Conservation (phyloP, 2,797 vertebrate species). For the Manis javanica region DNA sequence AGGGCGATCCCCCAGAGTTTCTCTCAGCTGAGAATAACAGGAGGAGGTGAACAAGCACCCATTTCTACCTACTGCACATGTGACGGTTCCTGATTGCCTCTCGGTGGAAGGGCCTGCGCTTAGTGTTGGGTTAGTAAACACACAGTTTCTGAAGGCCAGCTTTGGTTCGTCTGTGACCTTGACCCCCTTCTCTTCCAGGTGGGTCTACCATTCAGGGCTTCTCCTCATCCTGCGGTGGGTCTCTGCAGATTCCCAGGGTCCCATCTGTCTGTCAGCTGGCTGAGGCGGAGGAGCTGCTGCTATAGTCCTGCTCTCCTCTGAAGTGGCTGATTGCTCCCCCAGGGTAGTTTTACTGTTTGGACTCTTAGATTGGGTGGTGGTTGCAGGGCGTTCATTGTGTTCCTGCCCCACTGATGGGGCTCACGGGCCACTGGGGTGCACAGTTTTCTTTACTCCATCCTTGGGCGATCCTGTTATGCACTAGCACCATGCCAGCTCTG, state of each 20-base stretch:
- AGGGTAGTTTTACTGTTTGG: not conserved
- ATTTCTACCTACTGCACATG: rapidly evolving
- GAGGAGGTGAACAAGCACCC: not conserved
- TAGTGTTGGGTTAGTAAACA: not conserved
- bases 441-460: not conserved
- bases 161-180: not conserved
- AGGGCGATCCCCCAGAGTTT: not conserved
- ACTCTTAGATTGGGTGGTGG: not conserved
- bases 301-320: not conserved
- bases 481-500: not conserved
- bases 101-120: too few relatives aligned
- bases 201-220: not conserved
- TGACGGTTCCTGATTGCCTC: rapidly evolving
- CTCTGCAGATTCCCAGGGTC: not conserved
- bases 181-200: not conserved
- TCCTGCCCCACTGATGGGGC: not conserved
- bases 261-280: too few relatives aligned
- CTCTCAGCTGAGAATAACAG: not conserved
- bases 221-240: not conserved
- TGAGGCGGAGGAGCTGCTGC: not conserved
- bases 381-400: not conserved
- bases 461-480: not conserved
- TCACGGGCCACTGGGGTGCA: not conserved
- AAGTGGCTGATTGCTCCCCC: not conserved
- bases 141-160: not conserved